Percentiles rank a stretch among this genome's conserved stretches.
These are phyloP conservation scores for Tricholauxania praeusta DNA, from an alignment of 2,888 invertebrate genomes.

Conservation along the genomic window DNA sequence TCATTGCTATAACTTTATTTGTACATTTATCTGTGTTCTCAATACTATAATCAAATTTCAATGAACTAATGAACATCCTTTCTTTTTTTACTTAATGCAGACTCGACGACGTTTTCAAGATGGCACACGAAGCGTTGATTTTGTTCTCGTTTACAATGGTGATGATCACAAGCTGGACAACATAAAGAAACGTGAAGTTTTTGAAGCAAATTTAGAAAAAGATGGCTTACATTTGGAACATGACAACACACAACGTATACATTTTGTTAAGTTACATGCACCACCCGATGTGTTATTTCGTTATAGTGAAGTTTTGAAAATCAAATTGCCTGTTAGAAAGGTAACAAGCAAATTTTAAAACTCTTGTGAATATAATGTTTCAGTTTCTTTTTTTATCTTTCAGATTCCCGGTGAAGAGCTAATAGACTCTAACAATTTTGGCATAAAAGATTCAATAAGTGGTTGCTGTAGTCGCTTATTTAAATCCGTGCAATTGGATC, in stretches of 20 bases:
- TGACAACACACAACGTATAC: slow-evolving; percentile 74
- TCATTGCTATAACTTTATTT: not conserved
- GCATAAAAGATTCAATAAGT: slow-evolving; percentile 68
- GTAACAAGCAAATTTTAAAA: slow-evolving; percentile 64
- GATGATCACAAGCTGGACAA: slow-evolving; percentile 63
- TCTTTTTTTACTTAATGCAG: slow-evolving; percentile 49
- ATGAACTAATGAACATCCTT: not conserved
- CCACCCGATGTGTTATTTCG: slow-evolving; percentile 77
- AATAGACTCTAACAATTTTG: slow-evolving; percentile 61
- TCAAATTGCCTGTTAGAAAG: slow-evolving; percentile 82
- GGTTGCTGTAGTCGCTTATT: slow-evolving; percentile 69
- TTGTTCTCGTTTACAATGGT: slow-evolving; percentile 74
- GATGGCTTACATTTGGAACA: slow-evolving; percentile 75
- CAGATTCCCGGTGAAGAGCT: slow-evolving; percentile 67
- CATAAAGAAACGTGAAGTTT: slow-evolving; percentile 70
- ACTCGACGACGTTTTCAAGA: slow-evolving; percentile 71
- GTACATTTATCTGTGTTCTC: not conserved
- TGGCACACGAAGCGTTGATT: slow-evolving; percentile 72
- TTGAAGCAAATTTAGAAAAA: slow-evolving; percentile 73
- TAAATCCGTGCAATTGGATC: slow-evolving; percentile 73
- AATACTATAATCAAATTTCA: not conserved
- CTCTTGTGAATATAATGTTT: slow-evolving; percentile 7
- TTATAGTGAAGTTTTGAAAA: slow-evolving; percentile 82
- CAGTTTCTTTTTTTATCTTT: slow-evolving; percentile 35
- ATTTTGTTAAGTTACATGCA: slow-evolving; percentile 81